These are phyloP conservation scores for Caenorhabditis briggsae DNA, from an alignment of 1,140 invertebrate genomes.

Conservation along the genomic window DNA sequence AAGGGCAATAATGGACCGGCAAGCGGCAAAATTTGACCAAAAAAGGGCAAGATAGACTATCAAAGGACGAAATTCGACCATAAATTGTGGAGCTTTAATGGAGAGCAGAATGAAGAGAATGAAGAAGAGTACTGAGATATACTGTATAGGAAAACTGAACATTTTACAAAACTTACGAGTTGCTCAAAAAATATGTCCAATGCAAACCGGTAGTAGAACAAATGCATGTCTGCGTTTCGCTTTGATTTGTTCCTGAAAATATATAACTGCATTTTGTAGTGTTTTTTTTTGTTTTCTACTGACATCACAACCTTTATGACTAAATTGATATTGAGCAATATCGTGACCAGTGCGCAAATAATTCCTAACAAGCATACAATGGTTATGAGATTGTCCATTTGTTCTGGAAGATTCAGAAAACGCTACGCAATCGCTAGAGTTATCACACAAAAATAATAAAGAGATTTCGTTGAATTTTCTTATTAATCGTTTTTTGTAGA, in stretches of 20 bases:
- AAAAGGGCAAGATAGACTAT: neutral
- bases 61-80: neutral
- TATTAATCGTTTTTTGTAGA: too few species aligned
- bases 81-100: neutral
- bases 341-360: neutral
- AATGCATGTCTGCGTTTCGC: neutral
- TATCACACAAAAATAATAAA: too few species aligned
- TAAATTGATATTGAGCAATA: neutral
- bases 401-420: neutral
- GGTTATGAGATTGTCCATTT: neutral
- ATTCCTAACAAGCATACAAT: neutral
- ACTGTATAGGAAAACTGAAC: neutral
- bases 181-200: neutral
- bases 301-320: too few species aligned
- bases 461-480: too few species aligned
- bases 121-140: neutral
- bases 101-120: neutral
- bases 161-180: neutral
- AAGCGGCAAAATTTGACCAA: constrained; percentile 9
- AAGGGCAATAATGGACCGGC: neutral
- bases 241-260: constrained; percentile 13
- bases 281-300: too few species aligned
- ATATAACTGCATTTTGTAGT: too few species aligned
- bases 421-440: too few species aligned
- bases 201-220: constrained; percentile 20